Percentiles rank a stretch among this genome's conserved stretches.
phyloP scores from a whole-genome alignment of 2,888 invertebrate genomes.

The Tupiocoris notatus region DNA sequence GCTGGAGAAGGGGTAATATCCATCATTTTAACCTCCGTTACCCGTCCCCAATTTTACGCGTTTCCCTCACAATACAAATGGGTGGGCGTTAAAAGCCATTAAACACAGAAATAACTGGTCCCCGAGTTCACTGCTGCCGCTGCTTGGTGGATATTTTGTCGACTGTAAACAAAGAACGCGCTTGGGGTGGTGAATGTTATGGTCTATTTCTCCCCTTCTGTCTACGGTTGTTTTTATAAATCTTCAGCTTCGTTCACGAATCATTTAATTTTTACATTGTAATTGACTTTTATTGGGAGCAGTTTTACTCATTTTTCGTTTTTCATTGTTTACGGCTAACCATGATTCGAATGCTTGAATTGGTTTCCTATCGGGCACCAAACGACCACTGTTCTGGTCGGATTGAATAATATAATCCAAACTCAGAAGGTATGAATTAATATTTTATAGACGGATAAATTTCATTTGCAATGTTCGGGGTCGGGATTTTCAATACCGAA shows the following conservation, averaged over 20 bases:
- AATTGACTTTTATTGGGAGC: slow-evolving; percentile 13
- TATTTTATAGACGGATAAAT: no score
- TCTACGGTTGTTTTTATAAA: slow-evolving; percentile 2
- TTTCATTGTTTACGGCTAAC: not conserved
- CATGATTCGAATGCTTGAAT: no score
- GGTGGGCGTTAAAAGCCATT: slow-evolving; percentile 4
- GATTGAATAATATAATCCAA: no score
- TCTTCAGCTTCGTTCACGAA: slow-evolving; percentile 1
- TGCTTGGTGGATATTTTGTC: slow-evolving; percentile 15
- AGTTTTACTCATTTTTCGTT: not conserved
- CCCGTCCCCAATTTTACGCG: slow-evolving; percentile 1
- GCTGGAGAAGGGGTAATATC: slow-evolving; percentile 9
- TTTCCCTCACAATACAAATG: not conserved
- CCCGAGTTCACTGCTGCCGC: slow-evolving; percentile 4
- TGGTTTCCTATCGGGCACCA: no score
- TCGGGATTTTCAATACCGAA: no score
- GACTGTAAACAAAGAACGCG: slow-evolving; percentile 4
- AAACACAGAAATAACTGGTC: slow-evolving; percentile 11
- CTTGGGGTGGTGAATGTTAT: slow-evolving; percentile 4
- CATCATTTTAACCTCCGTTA: slow-evolving; percentile 29
- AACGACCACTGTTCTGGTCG: no score
- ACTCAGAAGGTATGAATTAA: no score
- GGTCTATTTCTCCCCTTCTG: not conserved
- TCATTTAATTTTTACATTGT: slow-evolving; percentile 17
- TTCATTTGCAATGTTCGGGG: no score